These are phyloP conservation scores for Megalurothrips usitatus DNA, from an alignment of 2,888 invertebrate genomes.

Conservation along the genomic window DNA sequence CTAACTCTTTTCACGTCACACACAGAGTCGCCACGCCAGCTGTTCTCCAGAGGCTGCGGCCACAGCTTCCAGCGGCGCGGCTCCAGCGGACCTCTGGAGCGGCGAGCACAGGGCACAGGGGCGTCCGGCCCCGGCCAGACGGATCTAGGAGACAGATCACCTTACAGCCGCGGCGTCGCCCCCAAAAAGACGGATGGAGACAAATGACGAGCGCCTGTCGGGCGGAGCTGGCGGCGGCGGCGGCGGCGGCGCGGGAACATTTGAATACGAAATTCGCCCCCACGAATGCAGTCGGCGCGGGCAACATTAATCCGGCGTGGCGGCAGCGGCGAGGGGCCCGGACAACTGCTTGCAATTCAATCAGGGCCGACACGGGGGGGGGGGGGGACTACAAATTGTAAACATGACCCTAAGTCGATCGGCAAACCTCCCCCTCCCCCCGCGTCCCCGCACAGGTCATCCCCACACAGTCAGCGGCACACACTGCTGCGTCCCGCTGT, in stretches of 20 bases:
- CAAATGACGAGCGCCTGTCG: background rate
- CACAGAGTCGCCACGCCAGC: too few species aligned
- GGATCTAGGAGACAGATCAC: too few species aligned
- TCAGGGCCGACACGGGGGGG: background rate
- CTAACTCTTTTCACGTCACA: too few species aligned
- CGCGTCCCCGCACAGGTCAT: background rate
- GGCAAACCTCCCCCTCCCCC: background rate
- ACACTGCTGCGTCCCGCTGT: background rate
- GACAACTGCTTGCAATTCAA: background rate
- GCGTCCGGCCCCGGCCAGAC: too few species aligned
- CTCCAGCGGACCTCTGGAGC: too few species aligned
- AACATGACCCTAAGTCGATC: background rate
- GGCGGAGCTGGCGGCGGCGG: background rate
- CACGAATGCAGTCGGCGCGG: background rate
- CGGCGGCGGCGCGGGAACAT: background rate
- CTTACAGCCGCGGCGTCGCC: background rate
- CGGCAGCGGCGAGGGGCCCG: background rate
- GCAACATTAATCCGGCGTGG: background rate
- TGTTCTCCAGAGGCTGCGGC: too few species aligned
- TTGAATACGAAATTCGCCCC: constrained; percentile 4
- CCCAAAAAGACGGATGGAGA: background rate
- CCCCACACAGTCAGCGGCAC: background rate
- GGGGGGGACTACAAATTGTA: background rate
- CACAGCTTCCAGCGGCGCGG: too few species aligned
- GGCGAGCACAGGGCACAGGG: too few species aligned